Evolutionary conservation across 2,113 vertebrate species (phyloP), one percentile per base, ranked within the genome.

Genomic region (Xyrauchen texanus): DNA sequence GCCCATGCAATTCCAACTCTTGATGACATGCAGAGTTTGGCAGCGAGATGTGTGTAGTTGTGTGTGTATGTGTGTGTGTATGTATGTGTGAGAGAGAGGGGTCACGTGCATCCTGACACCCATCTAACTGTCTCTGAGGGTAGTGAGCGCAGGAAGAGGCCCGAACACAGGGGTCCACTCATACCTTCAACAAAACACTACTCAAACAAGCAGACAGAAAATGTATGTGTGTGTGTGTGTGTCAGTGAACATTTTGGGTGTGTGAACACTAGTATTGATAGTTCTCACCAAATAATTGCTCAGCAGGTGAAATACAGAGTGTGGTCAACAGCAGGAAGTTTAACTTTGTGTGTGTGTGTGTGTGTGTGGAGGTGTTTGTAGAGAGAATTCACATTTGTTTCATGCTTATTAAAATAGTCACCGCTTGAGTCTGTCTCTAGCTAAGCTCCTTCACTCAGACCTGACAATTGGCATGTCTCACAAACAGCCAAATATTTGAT

Each of bases 1-100:
- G 90, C 88, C 90, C 90, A 88, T 92, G 89, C 92, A 93, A 88
- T 92, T 88, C 88, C 89, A 87, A 83, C 87, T 89, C 81, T 85
- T 90, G 90, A 92, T 92, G 90, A 91, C 89, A 89, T 87, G 87
- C 88, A 83, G 85, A 84, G 88, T 67, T 82, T 51, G 72, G 15
- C 58, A 51, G 9, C 44, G 42, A 13, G 5, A 44, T 46, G 58
- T 69, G 76, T 11, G 34, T 64, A 10, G 15, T 16, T 64, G 11
- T 1, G 57, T 68, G 57, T 7, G 11, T 9, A 8, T n/a, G 47
- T 16, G 5, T 15, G 61, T 73, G 47, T 76, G 12, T 61, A 44
- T 75, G 60, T 47, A 57, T 57, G 46, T 51, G 12, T 42, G 34
- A 2, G 62, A 2, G 51, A 45, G 12, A 60, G 68, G 13, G 44